Evolutionary conservation across 2,888 invertebrate species (phyloP).

Genomic region (Pollenia labialis): DNA sequence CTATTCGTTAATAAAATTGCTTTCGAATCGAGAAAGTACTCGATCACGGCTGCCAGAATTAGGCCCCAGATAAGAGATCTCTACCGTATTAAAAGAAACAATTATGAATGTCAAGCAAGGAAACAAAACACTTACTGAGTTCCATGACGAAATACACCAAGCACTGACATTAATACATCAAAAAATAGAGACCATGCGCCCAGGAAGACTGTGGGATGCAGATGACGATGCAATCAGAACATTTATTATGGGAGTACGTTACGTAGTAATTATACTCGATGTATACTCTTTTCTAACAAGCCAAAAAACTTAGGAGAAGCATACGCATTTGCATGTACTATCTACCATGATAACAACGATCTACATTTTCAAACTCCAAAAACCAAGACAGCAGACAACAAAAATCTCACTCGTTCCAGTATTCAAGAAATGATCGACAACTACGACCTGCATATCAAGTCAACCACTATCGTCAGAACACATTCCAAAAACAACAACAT

Average conservation of each 20-base stretch:
- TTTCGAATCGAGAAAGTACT: no score
- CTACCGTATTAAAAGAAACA: no score
- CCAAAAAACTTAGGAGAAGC: not conserved
- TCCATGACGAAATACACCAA: no score
- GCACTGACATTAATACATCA: no score
- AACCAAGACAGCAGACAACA: not conserved
- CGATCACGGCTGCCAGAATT: no score
- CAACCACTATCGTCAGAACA: not conserved
- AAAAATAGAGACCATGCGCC: not conserved
- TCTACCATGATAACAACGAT: not conserved
- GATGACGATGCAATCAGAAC: not conserved
- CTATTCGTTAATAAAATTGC: no score
- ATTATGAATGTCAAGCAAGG: no score
- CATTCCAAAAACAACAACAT: not conserved
- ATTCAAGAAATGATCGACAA: not conserved
- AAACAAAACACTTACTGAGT: no score
- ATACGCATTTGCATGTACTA: not conserved
- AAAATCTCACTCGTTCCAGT: no score
- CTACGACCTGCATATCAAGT: slow-evolving; percentile 12
- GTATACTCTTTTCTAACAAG: not conserved
- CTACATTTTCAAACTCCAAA: not conserved
- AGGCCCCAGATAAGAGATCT: no score
- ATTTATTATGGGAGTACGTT: slow-evolving; percentile 11
- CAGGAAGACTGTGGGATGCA: not conserved
- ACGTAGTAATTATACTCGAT: not conserved